Evolutionary conservation across 2,888 invertebrate species (phyloP).

Genomic region (Prosopocoilus inquinatus): DNA sequence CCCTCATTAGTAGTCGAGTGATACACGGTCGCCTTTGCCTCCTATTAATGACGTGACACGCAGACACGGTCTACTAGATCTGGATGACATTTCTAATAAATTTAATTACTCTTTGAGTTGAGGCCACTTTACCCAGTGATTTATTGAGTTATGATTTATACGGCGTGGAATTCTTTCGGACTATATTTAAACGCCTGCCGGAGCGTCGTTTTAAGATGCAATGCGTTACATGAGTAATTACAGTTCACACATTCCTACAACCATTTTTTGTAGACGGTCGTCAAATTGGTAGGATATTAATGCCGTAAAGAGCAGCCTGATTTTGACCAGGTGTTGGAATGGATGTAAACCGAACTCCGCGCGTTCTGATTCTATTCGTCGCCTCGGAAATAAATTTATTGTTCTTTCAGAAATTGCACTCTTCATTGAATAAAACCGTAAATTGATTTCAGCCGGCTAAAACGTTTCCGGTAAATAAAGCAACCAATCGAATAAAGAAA

Average conservation of each 20-base stretch:
- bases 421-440: too few species aligned
- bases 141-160: constrained; percentile 38
- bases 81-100: constrained; percentile 39
- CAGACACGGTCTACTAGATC: constrained; percentile 37
- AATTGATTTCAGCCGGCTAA: too few species aligned
- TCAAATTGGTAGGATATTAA: too few species aligned
- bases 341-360: too few species aligned
- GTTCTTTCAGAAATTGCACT: too few species aligned
- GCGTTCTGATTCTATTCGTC: too few species aligned
- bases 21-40: constrained; percentile 34
- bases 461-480: constrained; percentile 1
- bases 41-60: constrained; percentile 38
- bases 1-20: constrained; percentile 38
- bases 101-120: constrained; percentile 38
- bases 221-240: neutral
- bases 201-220: neutral
- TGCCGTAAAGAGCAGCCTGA: too few species aligned
- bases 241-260: too few species aligned
- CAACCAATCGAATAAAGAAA: neutral
- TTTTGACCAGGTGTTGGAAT: too few species aligned
- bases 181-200: constrained; percentile 13
- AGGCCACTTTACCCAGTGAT: constrained; percentile 32
- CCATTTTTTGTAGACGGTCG: too few species aligned
- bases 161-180: constrained; percentile 17
- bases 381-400: too few species aligned